Evolutionary conservation across 2,888 invertebrate species (phyloP).

Genomic region (Stenolophus ochropezus): DNA sequence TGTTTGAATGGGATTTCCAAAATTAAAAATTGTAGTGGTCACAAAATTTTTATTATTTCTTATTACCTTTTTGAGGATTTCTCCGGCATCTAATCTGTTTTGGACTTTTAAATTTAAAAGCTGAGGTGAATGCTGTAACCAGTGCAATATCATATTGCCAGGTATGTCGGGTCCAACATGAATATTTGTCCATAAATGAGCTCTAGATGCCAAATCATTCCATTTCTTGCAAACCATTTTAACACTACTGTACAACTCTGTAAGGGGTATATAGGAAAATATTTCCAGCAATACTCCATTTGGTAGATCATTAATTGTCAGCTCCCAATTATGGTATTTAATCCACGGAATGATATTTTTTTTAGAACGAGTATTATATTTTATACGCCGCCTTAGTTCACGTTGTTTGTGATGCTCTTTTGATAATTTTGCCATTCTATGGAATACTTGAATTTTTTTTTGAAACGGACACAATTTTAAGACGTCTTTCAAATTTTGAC

Average conservation of each 20-base stretch:
- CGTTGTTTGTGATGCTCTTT: not conserved
- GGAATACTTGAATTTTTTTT: not conserved
- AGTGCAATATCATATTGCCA: not conserved
- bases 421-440: conserved; percentile 19
- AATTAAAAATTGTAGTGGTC: not conserved
- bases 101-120: conserved; percentile 19
- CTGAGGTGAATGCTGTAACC: conserved; percentile 37
- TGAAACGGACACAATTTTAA: not conserved
- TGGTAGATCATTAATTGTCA: conserved; percentile 37
- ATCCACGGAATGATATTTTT: not conserved
- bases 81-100: conserved; percentile 22
- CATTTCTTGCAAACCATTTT: conserved; percentile 31
- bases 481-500: conserved; percentile 4
- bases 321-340: not conserved
- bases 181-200: conserved; percentile 48
- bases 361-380: not conserved
- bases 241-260: conserved; percentile 27
- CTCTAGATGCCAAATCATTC: not conserved
- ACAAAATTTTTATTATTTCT: not conserved
- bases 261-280: conserved; percentile 24
- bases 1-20: not conserved
- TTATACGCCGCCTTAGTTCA: not conserved
- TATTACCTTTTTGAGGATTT: conserved; percentile 43
- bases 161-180: conserved; percentile 33
- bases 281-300: not conserved